Evolutionary conservation across 1,140 invertebrate species (phyloP).

Genomic region (Tyrophagus putrescentiae): DNA sequence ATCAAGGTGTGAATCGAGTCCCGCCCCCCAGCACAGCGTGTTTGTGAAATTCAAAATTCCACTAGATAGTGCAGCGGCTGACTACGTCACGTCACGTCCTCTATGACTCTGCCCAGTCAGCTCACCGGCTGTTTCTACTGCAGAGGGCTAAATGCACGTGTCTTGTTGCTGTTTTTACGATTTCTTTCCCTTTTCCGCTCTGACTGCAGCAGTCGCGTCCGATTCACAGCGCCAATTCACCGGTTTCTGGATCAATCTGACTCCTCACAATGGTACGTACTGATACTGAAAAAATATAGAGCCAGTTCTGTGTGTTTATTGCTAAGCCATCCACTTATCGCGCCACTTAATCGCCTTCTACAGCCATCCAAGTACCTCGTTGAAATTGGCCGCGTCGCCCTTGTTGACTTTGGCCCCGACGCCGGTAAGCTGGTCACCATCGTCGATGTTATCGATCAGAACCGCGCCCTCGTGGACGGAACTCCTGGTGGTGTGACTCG

Average conservation of each 20-base stretch:
- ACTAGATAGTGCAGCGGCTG: neutral
- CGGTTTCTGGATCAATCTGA: no score
- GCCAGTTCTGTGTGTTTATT: neutral
- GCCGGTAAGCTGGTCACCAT: slow-evolving; percentile 82
- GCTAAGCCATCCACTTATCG: neutral
- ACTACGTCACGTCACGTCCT: neutral
- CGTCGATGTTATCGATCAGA: slow-evolving; percentile 94
- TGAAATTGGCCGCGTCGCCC: slow-evolving; percentile 87
- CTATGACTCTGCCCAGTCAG: no score
- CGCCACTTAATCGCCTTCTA: slow-evolving; percentile 31
- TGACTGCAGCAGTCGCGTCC: neutral
- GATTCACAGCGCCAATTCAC: no score
- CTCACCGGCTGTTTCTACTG: no score
- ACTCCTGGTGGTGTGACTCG: slow-evolving; percentile 66
- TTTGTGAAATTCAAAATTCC: no score
- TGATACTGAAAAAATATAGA: no score
- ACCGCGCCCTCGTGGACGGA: slow-evolving; percentile 83
- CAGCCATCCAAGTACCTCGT: slow-evolving; percentile 86
- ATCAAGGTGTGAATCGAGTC: no score
- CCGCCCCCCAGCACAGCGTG: no score
- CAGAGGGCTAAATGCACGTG: neutral
- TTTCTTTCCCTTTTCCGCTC: neutral
- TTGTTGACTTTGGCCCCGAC: slow-evolving; percentile 68
- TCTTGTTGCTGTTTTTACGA: neutral
- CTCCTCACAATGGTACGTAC: neutral